Conservation (phyloP, 2,888 invertebrate genomes). For the Holacanthella duospinosa region DNA sequence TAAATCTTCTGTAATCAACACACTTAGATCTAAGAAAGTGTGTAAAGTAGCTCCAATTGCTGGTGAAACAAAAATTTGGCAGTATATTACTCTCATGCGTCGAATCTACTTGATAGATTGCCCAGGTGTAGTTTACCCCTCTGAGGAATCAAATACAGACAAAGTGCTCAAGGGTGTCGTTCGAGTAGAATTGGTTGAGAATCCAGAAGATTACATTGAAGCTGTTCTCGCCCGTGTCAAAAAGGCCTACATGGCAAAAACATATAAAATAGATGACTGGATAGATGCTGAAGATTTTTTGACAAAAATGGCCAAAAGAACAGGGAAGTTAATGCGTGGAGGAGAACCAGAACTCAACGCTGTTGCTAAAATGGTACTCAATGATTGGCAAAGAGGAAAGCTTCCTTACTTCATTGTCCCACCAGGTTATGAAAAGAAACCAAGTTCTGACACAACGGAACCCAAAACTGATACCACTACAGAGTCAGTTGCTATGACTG, state of each 20-base stretch:
- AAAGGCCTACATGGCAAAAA: slow-evolving; percentile 76
- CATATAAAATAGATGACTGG: slow-evolving; percentile 80
- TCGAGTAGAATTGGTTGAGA: slow-evolving; percentile 82
- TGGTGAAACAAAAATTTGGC: slow-evolving; percentile 97
- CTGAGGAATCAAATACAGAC: slow-evolving; percentile 76
- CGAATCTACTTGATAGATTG: slow-evolving; percentile 70
- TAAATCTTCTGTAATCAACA: slow-evolving; percentile 96
- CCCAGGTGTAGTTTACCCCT: slow-evolving; percentile 96
- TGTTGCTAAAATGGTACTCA: slow-evolving; percentile 86
- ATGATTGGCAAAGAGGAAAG: slow-evolving; percentile 98
- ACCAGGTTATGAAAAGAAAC: slow-evolving; percentile 56
- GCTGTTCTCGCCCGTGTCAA: slow-evolving; percentile 77
- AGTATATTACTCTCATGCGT: slow-evolving; percentile 95
- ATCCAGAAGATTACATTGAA: slow-evolving; percentile 88
- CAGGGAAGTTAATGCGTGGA: slow-evolving; percentile 84
- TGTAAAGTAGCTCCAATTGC: slow-evolving; percentile 98
- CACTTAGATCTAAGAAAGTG: slow-evolving; percentile 88
- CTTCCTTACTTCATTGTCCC: slow-evolving; percentile 88
- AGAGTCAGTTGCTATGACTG: slow-evolving; percentile 5
- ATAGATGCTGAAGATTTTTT: slow-evolving; percentile 72
- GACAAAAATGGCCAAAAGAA: slow-evolving; percentile 72
- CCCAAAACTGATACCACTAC: neutral
- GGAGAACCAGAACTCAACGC: slow-evolving; percentile 90
- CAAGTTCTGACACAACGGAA: slow-evolving; percentile 13
- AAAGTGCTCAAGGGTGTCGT: slow-evolving; percentile 91